Conservation (phyloP, 2,888 invertebrate genomes). For the Leuctra nigra region DNA sequence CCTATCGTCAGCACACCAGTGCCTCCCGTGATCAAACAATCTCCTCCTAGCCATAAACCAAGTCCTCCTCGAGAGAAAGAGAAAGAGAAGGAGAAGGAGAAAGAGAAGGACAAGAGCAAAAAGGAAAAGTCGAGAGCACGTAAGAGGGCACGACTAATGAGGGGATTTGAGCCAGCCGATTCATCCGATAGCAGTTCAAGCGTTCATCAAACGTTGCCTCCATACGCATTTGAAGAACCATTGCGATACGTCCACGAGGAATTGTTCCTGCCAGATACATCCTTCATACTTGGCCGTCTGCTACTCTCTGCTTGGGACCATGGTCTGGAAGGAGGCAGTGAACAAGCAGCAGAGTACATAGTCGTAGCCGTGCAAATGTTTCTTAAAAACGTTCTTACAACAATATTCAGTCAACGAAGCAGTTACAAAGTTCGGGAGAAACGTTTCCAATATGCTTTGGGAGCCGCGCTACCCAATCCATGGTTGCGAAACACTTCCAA, state of each 20-base stretch:
- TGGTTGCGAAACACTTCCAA: conserved; percentile 68
- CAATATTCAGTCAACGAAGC: conserved; percentile 72
- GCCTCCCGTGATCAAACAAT: background rate
- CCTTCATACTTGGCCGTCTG: conserved; percentile 74
- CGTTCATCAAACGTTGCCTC: conserved; percentile 38
- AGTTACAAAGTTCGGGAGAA: conserved; percentile 69
- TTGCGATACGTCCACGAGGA: conserved; percentile 62
- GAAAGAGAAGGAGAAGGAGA: background rate
- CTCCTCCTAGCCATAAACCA: background rate
- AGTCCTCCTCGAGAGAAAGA: background rate
- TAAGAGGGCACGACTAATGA: conserved; percentile 22
- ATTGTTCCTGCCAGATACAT: conserved; percentile 74
- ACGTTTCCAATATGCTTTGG: conserved; percentile 72
- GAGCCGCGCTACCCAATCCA: conserved; percentile 70
- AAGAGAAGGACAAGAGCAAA: conserved; percentile 5
- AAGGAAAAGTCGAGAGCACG: conserved; percentile 8
- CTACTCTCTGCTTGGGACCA: conserved; percentile 85
- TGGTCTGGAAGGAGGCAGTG: conserved; percentile 78
- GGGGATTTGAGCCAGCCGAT: conserved; percentile 37
- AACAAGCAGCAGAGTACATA: conserved; percentile 74
- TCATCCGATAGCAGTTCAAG: conserved; percentile 36
- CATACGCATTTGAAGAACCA: conserved; percentile 40
- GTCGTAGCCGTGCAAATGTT: conserved; percentile 74
- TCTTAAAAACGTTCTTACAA: conserved; percentile 73
- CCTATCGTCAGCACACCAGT: background rate